Evolutionary conservation across 2,113 vertebrate genomes (phyloP).

Genomic region (Phylloscopus trochiloides): DNA sequence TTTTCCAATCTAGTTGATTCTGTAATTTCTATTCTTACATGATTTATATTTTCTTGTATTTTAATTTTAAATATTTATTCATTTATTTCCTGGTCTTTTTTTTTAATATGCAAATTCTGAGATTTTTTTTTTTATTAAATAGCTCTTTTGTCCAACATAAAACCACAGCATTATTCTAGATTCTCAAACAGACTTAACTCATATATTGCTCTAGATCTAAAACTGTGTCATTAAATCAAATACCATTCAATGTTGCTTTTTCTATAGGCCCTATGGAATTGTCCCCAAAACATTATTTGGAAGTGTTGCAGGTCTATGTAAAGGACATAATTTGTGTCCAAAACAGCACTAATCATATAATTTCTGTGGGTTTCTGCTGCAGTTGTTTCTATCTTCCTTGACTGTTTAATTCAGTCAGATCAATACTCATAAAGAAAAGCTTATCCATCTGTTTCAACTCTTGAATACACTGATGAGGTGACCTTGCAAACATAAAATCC

Average conservation of each 20-base stretch:
- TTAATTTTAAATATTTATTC: neutral
- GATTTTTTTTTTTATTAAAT: neutral
- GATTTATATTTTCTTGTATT: neutral
- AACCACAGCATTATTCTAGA: neutral
- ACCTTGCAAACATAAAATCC: neutral
- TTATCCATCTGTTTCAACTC: neutral
- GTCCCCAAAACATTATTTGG: neutral
- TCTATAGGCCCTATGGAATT: neutral
- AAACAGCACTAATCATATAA: neutral
- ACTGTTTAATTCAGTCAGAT: neutral
- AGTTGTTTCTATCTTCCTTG: neutral
- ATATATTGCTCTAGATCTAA: neutral
- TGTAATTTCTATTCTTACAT: neutral
- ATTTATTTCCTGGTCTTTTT: neutral
- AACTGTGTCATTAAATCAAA: neutral
- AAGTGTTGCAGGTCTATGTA: neutral
- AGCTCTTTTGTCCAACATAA: neutral
- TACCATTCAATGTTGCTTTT: neutral
- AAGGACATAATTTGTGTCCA: neutral
- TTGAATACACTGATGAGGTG: neutral
- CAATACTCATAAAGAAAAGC: neutral
- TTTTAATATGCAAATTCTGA: neutral
- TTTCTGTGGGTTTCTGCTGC: neutral
- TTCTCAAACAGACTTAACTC: neutral
- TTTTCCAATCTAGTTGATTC: accelerated